Conservation (phyloP, 2,113 vertebrate species). For the Donacobius atricapilla region DNA sequence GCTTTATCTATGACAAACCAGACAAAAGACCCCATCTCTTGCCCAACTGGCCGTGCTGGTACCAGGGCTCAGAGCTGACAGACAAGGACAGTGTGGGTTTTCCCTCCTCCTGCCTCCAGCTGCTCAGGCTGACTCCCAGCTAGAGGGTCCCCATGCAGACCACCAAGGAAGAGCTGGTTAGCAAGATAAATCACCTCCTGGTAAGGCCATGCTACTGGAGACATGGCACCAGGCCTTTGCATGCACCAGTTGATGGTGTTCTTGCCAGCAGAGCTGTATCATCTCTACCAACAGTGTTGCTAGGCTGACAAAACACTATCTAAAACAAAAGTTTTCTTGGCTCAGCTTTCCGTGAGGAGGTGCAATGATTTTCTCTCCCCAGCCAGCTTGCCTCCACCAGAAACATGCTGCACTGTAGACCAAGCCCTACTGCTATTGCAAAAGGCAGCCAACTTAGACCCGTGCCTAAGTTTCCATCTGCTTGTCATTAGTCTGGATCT, state of each 20-base stretch:
- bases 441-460: constrained; percentile 5
- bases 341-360: neutral
- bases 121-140: neutral
- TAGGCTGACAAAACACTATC: constrained; percentile 28
- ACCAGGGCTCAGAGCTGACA: neutral
- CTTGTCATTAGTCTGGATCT: constrained; percentile 24
- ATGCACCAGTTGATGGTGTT: neutral
- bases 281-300: neutral
- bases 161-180: neutral
- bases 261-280: neutral
- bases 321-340: constrained; percentile 12
- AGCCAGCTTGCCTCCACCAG: constrained; percentile 15
- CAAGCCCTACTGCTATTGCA: neutral
- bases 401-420: neutral
- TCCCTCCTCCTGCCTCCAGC: neutral
- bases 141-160: neutral
- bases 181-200: neutral
- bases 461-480: constrained; percentile 41
- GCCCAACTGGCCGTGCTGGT: neutral
- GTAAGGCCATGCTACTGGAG: neutral
- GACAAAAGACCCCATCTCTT: neutral
- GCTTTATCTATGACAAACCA: neutral
- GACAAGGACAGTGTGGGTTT: neutral
- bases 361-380: neutral
- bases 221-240: neutral